Conservation (phyloP, 2,888 invertebrate genomes). For the Sthenelais limicola region DNA sequence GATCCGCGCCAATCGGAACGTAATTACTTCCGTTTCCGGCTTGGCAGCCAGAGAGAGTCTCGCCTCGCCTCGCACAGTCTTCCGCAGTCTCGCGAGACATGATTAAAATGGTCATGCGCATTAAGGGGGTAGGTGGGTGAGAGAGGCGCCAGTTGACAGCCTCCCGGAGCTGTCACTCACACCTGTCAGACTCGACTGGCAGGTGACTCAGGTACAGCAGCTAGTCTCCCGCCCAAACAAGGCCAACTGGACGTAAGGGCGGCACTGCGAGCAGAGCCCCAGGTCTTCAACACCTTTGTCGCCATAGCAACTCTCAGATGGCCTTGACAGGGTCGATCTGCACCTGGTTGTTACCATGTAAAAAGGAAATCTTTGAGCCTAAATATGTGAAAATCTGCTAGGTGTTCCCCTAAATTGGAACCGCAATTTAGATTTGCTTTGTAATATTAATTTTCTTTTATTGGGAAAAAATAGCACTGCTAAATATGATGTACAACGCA, state of each 20-base stretch:
- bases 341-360: constrained; percentile 16
- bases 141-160: constrained; percentile 13
- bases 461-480: no score
- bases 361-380: no score
- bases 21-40: constrained; percentile 30
- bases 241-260: no score
- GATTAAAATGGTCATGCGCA: constrained; percentile 35
- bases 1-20: constrained; percentile 28
- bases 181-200: constrained; percentile 25
- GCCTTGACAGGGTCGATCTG: constrained; percentile 7
- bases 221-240: neutral
- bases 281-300: no score
- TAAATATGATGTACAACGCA: no score
- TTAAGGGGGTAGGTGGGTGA: constrained; percentile 11
- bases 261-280: no score
- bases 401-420: no score
- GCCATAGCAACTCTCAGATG: constrained; percentile 26
- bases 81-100: constrained; percentile 14
- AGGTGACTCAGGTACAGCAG: constrained; percentile 11
- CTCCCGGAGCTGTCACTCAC: constrained; percentile 22
- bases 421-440: no score
- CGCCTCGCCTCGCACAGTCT: neutral
- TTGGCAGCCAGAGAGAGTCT: constrained; percentile 19
- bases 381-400: no score
- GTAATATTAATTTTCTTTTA: no score